Base-by-base conservation (phyloP, 2,113 vertebrate genomes). In the Ginglymostoma cirratum region DNA sequence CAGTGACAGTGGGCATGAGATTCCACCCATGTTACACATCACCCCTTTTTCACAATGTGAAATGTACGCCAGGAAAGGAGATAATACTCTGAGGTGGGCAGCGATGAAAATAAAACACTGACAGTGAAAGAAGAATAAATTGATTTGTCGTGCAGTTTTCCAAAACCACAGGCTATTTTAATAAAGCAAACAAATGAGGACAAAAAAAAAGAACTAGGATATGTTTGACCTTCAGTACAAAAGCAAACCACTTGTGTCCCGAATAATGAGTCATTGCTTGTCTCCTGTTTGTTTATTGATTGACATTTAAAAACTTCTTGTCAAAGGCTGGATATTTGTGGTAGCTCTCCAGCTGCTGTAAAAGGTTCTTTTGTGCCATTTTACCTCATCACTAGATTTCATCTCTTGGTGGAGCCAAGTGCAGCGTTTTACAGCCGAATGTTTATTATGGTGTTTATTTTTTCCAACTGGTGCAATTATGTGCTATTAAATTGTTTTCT, bases 161-260 rank as follows among this genome's bases (percentile, higher is more conserved):
- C 38, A 45, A 23, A 70, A 70, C 65, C 70, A 38, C 38, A 30
- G 66, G 2, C 38, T 70, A 67, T 45, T 94, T 27, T 27, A 94
- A 94, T 70, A 67, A 70, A 48, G 42, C 93, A 94, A 42, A 30
- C 19, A 42, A 94, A 94, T 48, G 45, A 70, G 93, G 67, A 67
- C 15, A 14, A 23, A 94, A 94, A 45, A 70, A 90, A 30, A 24
- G 27, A 90, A 61, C 52, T 70, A 42, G 93, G 65, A 42, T 70
- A 45, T 70, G 19, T 94, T 70, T 94, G 93, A 70, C 93, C 93
- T 94, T 94, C 93, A 94, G 27, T 45, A 45, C 93, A 94, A 94
- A 94, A 48, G 66, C 67, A 38, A 10, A 94, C 61, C 65, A 38
- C 38, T 23, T 70, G 3, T 30, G 66, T 94, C 45, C 66, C 45